Evolutionary conservation across 92 coral and sea anemone genomes (phyloP), one percentile per base, ranked within the genome.

Genomic region (Ricordea florida): DNA sequence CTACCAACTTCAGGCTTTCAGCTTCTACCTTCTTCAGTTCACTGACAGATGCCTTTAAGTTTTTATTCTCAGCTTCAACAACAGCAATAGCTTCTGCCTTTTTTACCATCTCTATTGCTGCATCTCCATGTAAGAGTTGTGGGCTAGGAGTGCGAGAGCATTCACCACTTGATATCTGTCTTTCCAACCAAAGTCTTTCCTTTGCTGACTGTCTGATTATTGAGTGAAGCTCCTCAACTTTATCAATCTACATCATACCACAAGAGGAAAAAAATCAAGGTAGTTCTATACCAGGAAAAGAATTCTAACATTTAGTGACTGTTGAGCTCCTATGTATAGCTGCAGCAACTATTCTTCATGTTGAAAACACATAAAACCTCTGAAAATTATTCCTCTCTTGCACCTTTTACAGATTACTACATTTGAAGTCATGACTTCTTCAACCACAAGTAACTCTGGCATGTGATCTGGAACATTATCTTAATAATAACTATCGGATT

Each of bases 121-220:
- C 79, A 55, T 85, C 82, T 18, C 70, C 56, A 24, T 75, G 37
- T 15, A 46, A 43, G 48, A 67, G 25, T 3, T 28, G 28, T 15
- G 96, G 92, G 35, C 83, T 90, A 20, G 92, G 65, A 34, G 76
- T 25, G 23, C 89, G 60, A 27, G 92, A 72, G 1, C 66, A 46
- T 46, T 67, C 87, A 1, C 64, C 76, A 31, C 66, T 78, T 17
- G 93, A 89, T 18, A 89, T 73, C 52, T 92, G 93, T 67, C 87
- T 94, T 69, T 94, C 97, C n/a, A 94, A 60, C 66, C 87, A 64
- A 15, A 94, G 69, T 48, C 92, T 82, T 25, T 94, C 98, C 57
- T 90, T 86, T 37, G 97, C 94, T 36, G 93, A 85, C 45, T 92
- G 93, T 18, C 87, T 63, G 30, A 94, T 79, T 17, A 94, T 83